Base-by-base conservation (phyloP, 2,113 vertebrate genomes). In the Pituophis catenifer region DNA sequence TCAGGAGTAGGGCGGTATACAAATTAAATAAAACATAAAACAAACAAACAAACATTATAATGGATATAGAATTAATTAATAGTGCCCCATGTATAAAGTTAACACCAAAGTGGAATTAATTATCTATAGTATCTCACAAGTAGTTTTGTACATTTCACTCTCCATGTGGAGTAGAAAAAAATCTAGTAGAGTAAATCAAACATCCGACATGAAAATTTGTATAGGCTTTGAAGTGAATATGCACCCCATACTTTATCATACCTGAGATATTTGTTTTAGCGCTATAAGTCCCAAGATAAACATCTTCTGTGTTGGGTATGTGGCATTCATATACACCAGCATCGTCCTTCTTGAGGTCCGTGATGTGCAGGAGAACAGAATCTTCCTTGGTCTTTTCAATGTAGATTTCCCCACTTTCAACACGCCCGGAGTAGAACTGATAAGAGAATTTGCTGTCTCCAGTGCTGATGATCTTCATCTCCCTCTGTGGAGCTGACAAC, bases 391-490 rank as follows among this genome's bases (percentile, higher is more conserved):
- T 95, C 91, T 98, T 97, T 96, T 99, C 98, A 97, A 99, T 97
- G 0, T 97, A 98, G 98, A 99, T 99, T 92, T 99, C 98, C 11
- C 97, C 97, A 44, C 94, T 92, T 7, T 94, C 98, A 94, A 99
- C 98, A 0, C 99, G 98, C 94, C 98, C 98, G 7, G 97, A 95
- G 21, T 99, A 99, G 95, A 98, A 94, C 62, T 98, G 98, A 0
- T 99, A 99, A 54, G 99, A 98, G 95, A 99, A 99, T 95, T 98
- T 98, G 0, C 96, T 92, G 95, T 99, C 98, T 8, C 97, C 7
- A 0, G 99, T 99, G 98, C 99, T 99, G 93, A 99, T 94, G 8
- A 99, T 98, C 94, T 99, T 98, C 93, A 99, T 98, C 97, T 99
- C 98, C 0, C 97, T 97, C 93, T 98, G 97, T 0, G 98, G 98